Evolutionary conservation across 1,140 invertebrate genomes (phyloP).

Genomic region (Euura lappo): DNA sequence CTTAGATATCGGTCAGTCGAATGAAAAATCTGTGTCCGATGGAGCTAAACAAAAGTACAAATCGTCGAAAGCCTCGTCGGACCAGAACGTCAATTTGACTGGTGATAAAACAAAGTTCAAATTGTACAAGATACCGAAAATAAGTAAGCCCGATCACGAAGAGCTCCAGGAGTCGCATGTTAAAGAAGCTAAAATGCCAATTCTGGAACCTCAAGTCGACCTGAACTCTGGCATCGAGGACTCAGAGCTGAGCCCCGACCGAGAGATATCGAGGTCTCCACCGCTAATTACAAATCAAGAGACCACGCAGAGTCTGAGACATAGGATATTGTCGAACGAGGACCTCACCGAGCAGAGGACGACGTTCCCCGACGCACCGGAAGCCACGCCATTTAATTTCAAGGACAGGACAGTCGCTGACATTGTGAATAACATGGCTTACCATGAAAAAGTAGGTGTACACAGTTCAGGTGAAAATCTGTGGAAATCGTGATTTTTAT

Average conservation of each 20-base stretch:
- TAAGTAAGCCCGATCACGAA: conserved; percentile 20
- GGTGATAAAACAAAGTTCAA: conserved; percentile 7
- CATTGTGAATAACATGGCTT: conserved; percentile 51
- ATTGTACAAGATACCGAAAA: conserved; percentile 29
- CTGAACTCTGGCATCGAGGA: conserved; percentile 26
- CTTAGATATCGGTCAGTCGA: not conserved
- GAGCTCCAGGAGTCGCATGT: conserved; percentile 15
- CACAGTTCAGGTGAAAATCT: not conserved
- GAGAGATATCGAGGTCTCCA: conserved; percentile 49
- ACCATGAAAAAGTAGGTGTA: conserved; percentile 54
- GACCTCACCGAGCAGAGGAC: conserved; percentile 19
- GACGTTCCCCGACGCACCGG: not conserved
- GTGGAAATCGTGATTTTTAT: not conserved
- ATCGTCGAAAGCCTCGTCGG: not conserved
- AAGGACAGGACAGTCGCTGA: conserved; percentile 50
- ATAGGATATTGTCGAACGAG: conserved; percentile 33
- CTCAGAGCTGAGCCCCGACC: conserved; percentile 31
- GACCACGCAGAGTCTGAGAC: conserved; percentile 1
- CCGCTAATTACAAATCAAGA: conserved; percentile 52
- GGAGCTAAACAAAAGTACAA: not conserved
- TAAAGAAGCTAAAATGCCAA: conserved; percentile 49
- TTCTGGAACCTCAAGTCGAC: conserved; percentile 48
- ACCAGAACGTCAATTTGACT: not conserved
- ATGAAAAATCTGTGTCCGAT: not conserved
- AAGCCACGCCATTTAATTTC: conserved; percentile 27